phyloP scores from a whole-genome alignment of 2,888 invertebrate species.

The Tipula confusa region DNA sequence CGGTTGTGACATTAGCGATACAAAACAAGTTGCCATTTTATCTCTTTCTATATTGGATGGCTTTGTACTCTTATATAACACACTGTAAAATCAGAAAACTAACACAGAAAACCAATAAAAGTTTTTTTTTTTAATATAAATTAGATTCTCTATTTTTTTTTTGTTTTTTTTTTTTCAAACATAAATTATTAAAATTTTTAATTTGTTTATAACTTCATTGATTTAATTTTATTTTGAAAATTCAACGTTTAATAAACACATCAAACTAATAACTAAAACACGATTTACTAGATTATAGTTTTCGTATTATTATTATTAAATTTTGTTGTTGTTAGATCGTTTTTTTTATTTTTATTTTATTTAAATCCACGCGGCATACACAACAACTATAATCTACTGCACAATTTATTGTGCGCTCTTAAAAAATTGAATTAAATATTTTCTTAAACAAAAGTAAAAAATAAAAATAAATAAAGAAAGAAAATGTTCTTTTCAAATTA shows the following conservation, averaged over 20 bases:
- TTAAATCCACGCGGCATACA: not conserved
- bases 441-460: not conserved
- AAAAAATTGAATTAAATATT: not conserved
- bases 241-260: not conserved
- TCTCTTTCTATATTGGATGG: not conserved
- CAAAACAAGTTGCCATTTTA: constrained; percentile 28
- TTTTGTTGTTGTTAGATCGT: not conserved
- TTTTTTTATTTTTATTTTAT: no score
- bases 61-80: not conserved
- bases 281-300: not conserved
- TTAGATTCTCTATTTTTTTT: not conserved
- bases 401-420: constrained; percentile 9
- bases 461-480: not conserved
- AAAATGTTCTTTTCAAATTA: not conserved
- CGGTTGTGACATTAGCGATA: constrained; percentile 21
- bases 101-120: not conserved
- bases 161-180: no score
- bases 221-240: not conserved
- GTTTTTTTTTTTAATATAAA: not conserved
- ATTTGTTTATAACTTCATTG: not conserved
- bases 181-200: not conserved
- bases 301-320: not conserved
- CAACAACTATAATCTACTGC: constrained; percentile 12
- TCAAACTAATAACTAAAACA: not conserved
- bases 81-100: not conserved